These are phyloP conservation scores for Dinothrombium tinctorium DNA, from an alignment of 1,140 invertebrate species.

Conservation along the genomic window DNA sequence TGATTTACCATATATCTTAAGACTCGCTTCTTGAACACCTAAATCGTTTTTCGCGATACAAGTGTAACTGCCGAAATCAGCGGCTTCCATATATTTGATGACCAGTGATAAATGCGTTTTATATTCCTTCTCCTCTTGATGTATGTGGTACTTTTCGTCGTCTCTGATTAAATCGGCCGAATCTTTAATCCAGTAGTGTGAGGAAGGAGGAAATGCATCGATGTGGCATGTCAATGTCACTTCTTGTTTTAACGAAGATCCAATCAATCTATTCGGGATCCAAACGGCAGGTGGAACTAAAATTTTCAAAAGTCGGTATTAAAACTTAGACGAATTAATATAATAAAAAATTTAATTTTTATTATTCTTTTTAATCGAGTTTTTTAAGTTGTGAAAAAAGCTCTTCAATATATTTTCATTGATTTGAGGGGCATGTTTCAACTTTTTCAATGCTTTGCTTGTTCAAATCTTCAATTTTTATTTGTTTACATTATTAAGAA, in stretches of 20 bases:
- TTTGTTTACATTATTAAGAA: no score
- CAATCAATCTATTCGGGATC: conserved; percentile 64
- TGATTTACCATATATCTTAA: no score
- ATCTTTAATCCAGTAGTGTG: conserved; percentile 64
- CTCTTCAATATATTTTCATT: no score
- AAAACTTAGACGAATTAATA: neutral
- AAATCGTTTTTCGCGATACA: conserved; percentile 57
- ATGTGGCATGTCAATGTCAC: conserved; percentile 67
- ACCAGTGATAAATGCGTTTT: neutral
- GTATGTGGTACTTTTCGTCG: neutral
- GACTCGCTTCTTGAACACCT: conserved; percentile 38
- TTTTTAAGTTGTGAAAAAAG: no score
- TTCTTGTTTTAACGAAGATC: conserved; percentile 53
- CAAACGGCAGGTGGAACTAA: conserved; percentile 64
- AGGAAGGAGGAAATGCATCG: conserved; percentile 62
- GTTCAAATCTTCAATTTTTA: no score
- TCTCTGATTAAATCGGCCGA: conserved; percentile 24
- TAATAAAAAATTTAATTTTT: neutral
- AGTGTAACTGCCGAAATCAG: conserved; percentile 62
- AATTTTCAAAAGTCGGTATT: neutral
- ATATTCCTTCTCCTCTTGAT: neutral
- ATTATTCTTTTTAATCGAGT: no score
- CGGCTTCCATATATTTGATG: conserved; percentile 33
- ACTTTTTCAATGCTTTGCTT: no score
- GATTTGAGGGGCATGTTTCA: no score